Conservation (phyloP, 2,113 vertebrate species). For the Ramphastos sulfuratus region DNA sequence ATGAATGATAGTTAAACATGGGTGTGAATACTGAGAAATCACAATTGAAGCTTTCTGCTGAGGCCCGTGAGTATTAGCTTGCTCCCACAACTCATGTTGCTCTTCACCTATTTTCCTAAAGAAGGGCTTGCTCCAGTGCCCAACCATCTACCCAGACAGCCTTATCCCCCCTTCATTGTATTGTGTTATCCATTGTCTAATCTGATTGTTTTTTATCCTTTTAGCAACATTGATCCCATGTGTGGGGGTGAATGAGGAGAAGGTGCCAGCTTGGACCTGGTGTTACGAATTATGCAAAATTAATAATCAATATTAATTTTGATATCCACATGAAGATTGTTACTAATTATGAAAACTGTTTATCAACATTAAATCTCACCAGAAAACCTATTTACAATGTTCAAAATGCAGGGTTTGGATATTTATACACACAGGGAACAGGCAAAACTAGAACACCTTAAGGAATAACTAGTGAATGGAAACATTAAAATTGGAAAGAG, state of each 20-base stretch:
- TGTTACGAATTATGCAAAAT: too few species aligned
- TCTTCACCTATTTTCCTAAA: neutral
- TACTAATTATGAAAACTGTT: too few species aligned
- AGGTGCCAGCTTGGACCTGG: neutral
- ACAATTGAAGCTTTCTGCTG: neutral
- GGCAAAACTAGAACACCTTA: too few species aligned
- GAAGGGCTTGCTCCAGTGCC: neutral
- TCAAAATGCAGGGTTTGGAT: too few species aligned
- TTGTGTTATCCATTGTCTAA: neutral
- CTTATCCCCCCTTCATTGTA: neutral
- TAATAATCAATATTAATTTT: too few species aligned
- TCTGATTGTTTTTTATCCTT: neutral
- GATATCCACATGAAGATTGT: too few species aligned
- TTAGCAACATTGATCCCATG: neutral
- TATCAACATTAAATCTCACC: too few species aligned
- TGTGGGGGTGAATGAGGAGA: neutral
- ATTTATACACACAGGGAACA: too few species aligned
- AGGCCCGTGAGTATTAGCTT: neutral
- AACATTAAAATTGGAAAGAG: too few species aligned
- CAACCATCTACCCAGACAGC: accelerated
- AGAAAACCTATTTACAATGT: too few species aligned
- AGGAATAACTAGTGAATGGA: too few species aligned
- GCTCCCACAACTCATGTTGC: neutral
- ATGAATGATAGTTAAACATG: neutral
- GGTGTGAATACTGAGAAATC: neutral